Conservation (phyloP, 2,888 invertebrate species). For the Agrotis segetum region DNA sequence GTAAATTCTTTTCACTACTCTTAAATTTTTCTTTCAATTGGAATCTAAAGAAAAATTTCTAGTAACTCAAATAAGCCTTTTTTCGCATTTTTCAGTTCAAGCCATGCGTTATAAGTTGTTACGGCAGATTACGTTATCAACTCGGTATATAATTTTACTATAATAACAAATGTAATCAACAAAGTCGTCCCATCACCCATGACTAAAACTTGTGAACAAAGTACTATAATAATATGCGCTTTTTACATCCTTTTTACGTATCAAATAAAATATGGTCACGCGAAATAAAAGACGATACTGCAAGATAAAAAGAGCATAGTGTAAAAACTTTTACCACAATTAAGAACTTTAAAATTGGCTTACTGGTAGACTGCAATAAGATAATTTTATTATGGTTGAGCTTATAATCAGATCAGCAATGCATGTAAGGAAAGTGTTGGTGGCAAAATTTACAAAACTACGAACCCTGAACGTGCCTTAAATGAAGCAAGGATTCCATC, state of each 20-base stretch:
- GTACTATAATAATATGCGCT: conserved; percentile 21
- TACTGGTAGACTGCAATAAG: too few relatives aligned
- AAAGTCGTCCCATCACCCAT: conserved; percentile 47
- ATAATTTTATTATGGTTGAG: background rate
- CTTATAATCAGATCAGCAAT: background rate
- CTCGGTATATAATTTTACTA: conserved; percentile 54
- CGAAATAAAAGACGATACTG: conserved; percentile 1
- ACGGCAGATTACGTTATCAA: conserved; percentile 67
- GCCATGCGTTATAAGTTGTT: conserved; percentile 57
- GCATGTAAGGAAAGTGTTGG: background rate
- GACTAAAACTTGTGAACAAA: conserved; percentile 59
- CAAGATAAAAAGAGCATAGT: background rate
- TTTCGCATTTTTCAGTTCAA: conserved; percentile 31
- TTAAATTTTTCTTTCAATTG: background rate
- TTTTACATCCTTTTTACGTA: conserved; percentile 20
- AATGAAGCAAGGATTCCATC: background rate
- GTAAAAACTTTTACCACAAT: background rate
- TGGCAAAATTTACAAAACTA: conserved; percentile 1
- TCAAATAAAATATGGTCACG: background rate
- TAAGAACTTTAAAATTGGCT: background rate
- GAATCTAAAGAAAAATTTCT: conserved; percentile 2
- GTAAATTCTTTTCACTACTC: background rate
- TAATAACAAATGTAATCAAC: conserved; percentile 61
- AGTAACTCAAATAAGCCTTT: conserved; percentile 23
- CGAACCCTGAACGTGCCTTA: background rate